Conservation (phyloP, 2,113 vertebrate species). For the Poeciliopsis prolifica region DNA sequence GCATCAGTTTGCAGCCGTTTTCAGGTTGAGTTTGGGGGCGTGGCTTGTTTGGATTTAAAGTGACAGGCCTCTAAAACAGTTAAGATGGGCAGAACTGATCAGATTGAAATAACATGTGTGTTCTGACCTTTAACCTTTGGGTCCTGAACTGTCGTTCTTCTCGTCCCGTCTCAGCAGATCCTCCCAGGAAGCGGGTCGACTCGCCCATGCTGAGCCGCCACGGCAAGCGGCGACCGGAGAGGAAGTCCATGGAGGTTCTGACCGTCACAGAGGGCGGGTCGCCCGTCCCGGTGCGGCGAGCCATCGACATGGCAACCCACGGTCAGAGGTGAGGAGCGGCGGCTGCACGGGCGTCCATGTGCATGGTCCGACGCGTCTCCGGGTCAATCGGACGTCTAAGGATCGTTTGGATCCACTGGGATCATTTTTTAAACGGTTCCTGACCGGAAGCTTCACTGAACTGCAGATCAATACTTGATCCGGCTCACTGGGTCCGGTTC, state of each 20-base stretch:
- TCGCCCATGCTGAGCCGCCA: slow-evolving; percentile 97
- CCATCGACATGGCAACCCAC: slow-evolving; percentile 97
- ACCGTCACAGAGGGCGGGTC: slow-evolving; percentile 96
- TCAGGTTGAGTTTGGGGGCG: too few species aligned
- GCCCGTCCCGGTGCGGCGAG: slow-evolving; percentile 93
- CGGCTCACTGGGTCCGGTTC: background rate
- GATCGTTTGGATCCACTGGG: slow-evolving; percentile 11
- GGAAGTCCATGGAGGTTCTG: slow-evolving; percentile 99
- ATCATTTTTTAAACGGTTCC: slow-evolving; percentile 27
- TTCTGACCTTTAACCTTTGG: too few species aligned
- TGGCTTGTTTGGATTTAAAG: too few species aligned
- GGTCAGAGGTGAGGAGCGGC: slow-evolving; percentile 89
- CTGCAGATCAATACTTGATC: slow-evolving; percentile 43
- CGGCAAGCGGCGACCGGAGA: slow-evolving; percentile 92
- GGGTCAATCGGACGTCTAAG: background rate
- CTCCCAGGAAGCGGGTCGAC: slow-evolving; percentile 97
- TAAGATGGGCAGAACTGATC: too few species aligned
- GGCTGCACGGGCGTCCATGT: slow-evolving; percentile 14
- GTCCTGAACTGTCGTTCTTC: too few species aligned
- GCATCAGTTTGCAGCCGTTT: too few species aligned
- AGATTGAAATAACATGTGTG: too few species aligned
- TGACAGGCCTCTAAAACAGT: too few species aligned
- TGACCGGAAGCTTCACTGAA: slow-evolving; percentile 6
- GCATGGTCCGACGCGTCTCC: slow-evolving; percentile 24
- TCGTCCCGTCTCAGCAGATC: slow-evolving; percentile 78